Base-by-base conservation (phyloP, 2,113 vertebrate genomes). In the Mustelus asterias region DNA sequence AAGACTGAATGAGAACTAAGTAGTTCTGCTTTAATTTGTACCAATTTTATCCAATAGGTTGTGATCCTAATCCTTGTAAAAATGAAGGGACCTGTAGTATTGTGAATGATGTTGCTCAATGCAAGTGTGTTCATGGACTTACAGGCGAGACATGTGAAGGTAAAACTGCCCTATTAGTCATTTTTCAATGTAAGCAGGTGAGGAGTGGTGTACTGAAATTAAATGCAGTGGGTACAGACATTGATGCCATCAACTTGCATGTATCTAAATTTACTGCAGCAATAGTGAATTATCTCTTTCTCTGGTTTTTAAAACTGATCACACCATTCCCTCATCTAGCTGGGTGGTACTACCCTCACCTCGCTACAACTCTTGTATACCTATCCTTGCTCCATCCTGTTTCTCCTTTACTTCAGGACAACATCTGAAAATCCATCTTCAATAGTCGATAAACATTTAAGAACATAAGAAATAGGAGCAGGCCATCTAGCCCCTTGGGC, bases 101-200 rank as follows among this genome's bases (percentile, higher is more conserved):
- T 44, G 94, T 95, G 1, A 26, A 95, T 95, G 94, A 10, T 44
- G 37, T 29, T 29, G 26, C 13, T 16, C 94, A 95, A 33, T 95
- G 94, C 94, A 48, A 22, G 9, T 95, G 94, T 72, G 24, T 54
- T 54, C 94, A 95, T 95, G 94, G 94, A 37, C 41, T 95, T 44
- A 44, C 44, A 95, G 94, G 94, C 29, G 41, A 29, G 41, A 95
- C 20, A 18, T 95, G 94, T 95, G 94, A 95, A 95, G 94, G 94
- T 95, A 95, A 95, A 89, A 29, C 37, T 44, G 7, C 4, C 8
- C 26, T 29, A 10, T 29, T 54, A 11, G 0, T 58, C 13, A 37
- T n/a, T 2, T 78, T 78, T 37, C 76, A 72, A 8, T 72, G 26
- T 8, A 72, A 72, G 70, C 29, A 2, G 33, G 26, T 33, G 72